phyloP scores from a whole-genome alignment of 2,113 vertebrate genomes.

The Ophthalmolycus amberensis region DNA sequence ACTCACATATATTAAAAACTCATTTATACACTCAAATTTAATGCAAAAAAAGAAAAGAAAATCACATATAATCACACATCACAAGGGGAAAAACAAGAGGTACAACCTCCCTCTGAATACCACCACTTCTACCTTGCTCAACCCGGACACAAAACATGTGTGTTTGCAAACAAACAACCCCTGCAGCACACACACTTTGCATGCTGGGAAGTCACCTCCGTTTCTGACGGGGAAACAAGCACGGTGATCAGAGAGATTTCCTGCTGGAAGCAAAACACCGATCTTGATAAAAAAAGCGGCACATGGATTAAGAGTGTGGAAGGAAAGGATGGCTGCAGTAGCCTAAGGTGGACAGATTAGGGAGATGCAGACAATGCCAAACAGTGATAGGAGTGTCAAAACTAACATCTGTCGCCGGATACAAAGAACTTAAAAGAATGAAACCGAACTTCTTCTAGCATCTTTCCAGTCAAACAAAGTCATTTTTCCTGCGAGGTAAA shows the following conservation, averaged over 20 bases:
- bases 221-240: slow-evolving; percentile 14
- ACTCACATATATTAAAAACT: not conserved
- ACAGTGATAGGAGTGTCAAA: not conserved
- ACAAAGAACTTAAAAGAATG: not conserved
- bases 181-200: slow-evolving; percentile 33
- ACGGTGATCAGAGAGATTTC: slow-evolving; percentile 39
- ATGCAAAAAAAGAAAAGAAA: not conserved
- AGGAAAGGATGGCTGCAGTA: slow-evolving; percentile 9
- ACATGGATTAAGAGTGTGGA: slow-evolving; percentile 4
- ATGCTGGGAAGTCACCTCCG: slow-evolving; percentile 27
- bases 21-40: not conserved
- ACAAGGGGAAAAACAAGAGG: not conserved
- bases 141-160: not conserved
- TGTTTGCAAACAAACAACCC: slow-evolving; percentile 71
- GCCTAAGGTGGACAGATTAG: not conserved
- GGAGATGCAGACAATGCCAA: not conserved
- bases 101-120: not conserved
- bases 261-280: slow-evolving; percentile 37
- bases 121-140: slow-evolving; percentile 3
- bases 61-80: not conserved
- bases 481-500: not conserved
- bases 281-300: slow-evolving; percentile 1
- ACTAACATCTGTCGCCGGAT: not conserved
- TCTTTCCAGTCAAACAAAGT: not conserved
- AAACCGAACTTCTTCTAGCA: not conserved